Evolutionary conservation across 2,113 vertebrate species (phyloP).

Genomic region (Uropsilus gracilis): DNA sequence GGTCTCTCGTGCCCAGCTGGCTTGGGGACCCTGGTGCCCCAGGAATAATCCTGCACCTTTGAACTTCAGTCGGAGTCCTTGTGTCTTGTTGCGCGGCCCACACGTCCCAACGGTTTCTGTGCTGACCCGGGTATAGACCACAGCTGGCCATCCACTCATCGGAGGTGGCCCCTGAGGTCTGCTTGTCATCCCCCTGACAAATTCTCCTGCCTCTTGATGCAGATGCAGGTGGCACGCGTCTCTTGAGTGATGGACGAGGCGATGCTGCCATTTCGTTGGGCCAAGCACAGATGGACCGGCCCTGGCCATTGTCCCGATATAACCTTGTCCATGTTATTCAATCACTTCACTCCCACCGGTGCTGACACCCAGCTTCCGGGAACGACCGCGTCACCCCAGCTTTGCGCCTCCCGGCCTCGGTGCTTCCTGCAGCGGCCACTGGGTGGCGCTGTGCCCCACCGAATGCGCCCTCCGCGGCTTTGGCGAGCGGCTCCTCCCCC

Average conservation of each 20-base stretch:
- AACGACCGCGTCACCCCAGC: not conserved
- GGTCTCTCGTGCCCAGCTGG: too few relatives aligned
- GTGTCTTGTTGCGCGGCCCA: too few relatives aligned
- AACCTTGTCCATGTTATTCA: not conserved
- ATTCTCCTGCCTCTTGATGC: not conserved
- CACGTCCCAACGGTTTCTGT: too few relatives aligned
- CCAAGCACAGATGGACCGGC: not conserved
- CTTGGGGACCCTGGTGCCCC: too few relatives aligned
- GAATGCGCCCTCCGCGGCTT: not conserved
- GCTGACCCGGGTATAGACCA: not conserved
- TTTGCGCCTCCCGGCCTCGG: not conserved
- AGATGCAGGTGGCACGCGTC: not conserved
- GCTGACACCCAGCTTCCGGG: not conserved
- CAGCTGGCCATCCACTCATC: not conserved
- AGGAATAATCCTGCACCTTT: too few relatives aligned
- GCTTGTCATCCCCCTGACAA: not conserved
- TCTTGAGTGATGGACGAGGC: not conserved
- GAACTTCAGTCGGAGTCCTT: too few relatives aligned
- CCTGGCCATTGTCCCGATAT: not conserved
- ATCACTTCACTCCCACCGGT: not conserved
- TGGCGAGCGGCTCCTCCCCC: not conserved
- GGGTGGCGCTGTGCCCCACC: slow-evolving; percentile 69
- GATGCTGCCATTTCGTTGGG: too few relatives aligned
- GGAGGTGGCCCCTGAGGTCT: not conserved
- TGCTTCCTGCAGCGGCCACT: not conserved